Evolutionary conservation across 1,140 invertebrate genomes (phyloP), one percentile per base, ranked within the genome.

Genomic region (Lanistes nyassanus): DNA sequence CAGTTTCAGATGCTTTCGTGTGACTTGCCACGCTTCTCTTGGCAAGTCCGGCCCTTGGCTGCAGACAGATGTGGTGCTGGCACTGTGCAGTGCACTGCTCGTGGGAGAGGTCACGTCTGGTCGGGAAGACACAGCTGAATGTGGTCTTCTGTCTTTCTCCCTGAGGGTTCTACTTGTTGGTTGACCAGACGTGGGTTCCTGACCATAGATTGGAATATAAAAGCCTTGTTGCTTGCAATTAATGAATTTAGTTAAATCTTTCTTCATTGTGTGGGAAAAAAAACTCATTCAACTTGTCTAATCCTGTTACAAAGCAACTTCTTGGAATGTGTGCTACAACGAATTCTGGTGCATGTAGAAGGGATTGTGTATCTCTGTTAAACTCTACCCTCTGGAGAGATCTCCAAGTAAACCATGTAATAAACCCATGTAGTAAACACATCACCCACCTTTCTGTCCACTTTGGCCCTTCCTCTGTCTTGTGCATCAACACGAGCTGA

Each of bases 11-110:
- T 88, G 86, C 76, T 81, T 84, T 13, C 76, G 76, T 19, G 83
- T 87, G 3, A 88, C 77, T 75, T 88, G 87, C 87, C 87, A 88
- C 23, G 85, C 73, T 74, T 88, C 78, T 34, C 77, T 84, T 19
- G 87, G 87, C 23, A 83, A 56, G 71, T 76, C 73, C 42, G 60
- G 65, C 37, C 56, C 62, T 7, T 53, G 36, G 60, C n/a, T 31
- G 16, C 34, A 31, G 1, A 36, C 3, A n/a, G 34, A 34, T 19
- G 26, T 36, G 31, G 47, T 29, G 23, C 74, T 75, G 39, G 71
- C 65, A 23, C 53, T 53, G 51, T 29, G 47, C 9, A 58, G 36
- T 36, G 53, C n/a, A 69, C 16, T 34, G 4, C 11, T 34, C 36
- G 53, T 51, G 31, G 42, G 55, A 37, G 42, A 19, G 19, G 23